These are phyloP conservation scores for Fragum sueziense DNA, from an alignment of 2,888 invertebrate genomes.

Conservation along the genomic window DNA sequence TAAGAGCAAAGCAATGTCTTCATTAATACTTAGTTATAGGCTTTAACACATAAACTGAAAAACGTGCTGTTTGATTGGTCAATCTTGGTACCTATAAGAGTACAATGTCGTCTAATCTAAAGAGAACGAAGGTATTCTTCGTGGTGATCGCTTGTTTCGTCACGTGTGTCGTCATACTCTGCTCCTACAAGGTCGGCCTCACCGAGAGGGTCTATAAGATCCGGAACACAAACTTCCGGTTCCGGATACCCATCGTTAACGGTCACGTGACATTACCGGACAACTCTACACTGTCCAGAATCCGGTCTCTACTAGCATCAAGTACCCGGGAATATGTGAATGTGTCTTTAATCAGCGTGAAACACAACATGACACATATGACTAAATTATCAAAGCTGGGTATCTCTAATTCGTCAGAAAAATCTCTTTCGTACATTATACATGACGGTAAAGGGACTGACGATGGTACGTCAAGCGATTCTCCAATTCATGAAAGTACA, in stretches of 20 bases:
- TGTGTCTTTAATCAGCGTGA: neutral
- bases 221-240: neutral
- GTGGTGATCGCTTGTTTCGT: conserved; percentile 23
- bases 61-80: neutral
- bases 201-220: conserved; percentile 18
- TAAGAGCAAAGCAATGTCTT: too few species aligned
- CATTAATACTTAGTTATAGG: too few species aligned
- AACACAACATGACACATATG: neutral
- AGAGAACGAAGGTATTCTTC: conserved; percentile 34
- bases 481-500: too few species aligned
- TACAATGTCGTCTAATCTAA: conserved; percentile 43
- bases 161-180: conserved; percentile 18
- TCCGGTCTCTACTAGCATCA: neutral
- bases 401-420: neutral
- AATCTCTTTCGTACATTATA: neutral
- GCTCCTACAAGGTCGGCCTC: conserved; percentile 22
- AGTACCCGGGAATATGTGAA: neutral
- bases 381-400: neutral
- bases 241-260: neutral
- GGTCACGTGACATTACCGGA: neutral
- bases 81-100: neutral
- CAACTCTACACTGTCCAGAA: neutral
- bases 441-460: neutral
- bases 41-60: too few species aligned
- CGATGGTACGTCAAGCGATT: neutral